These are phyloP conservation scores for Schizotus pectinicornis DNA, from an alignment of 2,888 invertebrate species.

Conservation along the genomic window DNA sequence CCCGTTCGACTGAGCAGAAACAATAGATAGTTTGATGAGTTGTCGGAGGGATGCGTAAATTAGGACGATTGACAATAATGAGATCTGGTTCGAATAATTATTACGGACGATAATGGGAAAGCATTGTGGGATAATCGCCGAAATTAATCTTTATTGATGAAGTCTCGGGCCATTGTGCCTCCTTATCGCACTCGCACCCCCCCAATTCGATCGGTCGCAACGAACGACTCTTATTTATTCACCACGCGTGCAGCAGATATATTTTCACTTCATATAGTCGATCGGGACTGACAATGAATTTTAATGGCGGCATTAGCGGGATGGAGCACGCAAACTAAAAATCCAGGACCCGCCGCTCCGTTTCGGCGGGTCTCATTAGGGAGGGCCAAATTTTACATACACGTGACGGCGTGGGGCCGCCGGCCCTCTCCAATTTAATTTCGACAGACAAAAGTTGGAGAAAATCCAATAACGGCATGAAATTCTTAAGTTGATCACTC, in stretches of 20 bases:
- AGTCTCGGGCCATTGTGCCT: constrained; percentile 30
- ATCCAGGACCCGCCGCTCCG: constrained; percentile 33
- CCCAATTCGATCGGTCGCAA: constrained; percentile 4
- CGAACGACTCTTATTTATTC: constrained; percentile 46
- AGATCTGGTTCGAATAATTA: neutral
- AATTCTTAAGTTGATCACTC: no score
- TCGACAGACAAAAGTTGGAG: neutral
- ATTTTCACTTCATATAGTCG: constrained; percentile 59
- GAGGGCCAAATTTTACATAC: neutral
- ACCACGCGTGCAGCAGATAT: constrained; percentile 54
- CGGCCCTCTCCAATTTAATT: neutral
- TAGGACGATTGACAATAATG: constrained; percentile 24
- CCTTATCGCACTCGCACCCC: constrained; percentile 13
- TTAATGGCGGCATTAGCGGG: constrained; percentile 52
- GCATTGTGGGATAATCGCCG: constrained; percentile 26
- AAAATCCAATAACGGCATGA: no score
- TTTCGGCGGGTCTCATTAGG: neutral
- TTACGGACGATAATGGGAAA: neutral
- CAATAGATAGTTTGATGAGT: no score
- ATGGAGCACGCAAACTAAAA: constrained; percentile 40
- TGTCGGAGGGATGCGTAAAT: constrained; percentile 37
- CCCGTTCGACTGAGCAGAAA: no score
- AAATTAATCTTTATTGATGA: constrained; percentile 55
- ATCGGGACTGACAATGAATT: constrained; percentile 58
- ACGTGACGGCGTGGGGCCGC: no score